phyloP scores from a whole-genome alignment of 2,797 vertebrate genomes.

The Philypnodon macrostomus region DNA sequence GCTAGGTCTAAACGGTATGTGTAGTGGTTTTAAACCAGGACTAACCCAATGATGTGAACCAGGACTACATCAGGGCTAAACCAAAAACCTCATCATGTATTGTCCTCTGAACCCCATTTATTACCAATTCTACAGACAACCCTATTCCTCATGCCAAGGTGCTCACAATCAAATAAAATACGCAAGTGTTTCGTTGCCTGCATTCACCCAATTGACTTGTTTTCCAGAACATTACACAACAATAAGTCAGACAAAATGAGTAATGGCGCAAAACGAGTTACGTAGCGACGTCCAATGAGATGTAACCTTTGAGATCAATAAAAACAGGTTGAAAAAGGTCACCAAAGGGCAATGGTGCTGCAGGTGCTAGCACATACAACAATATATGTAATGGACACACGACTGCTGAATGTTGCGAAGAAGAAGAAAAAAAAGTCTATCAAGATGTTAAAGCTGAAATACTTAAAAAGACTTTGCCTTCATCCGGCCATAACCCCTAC shows the following conservation, averaged over 20 bases:
- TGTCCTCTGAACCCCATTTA: no score
- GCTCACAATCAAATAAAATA: background rate
- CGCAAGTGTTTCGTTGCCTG: background rate
- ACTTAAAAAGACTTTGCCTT: no score
- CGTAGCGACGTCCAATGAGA: background rate
- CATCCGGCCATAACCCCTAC: no score
- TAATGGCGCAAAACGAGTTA: background rate
- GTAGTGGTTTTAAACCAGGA: no score
- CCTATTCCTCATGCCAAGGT: background rate
- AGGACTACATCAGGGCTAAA: no score
- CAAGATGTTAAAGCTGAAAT: no score
- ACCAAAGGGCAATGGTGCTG: background rate
- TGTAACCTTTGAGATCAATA: background rate
- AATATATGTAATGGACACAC: background rate
- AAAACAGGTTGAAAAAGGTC: slow-evolving; percentile 4
- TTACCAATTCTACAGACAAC: no score
- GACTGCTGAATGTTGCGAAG: background rate
- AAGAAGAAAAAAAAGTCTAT: no score
- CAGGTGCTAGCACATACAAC: background rate
- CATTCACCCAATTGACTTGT: slow-evolving; percentile 4
- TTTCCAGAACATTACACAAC: slow-evolving; percentile 7
- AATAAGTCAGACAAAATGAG: background rate
- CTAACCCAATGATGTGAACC: no score
- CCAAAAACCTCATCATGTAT: no score
- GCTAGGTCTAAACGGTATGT: no score